Percentiles rank a stretch among this genome's conserved stretches.
Conservation (phyloP, 2,113 vertebrate genomes). For the Rhinopithecus roxellana region DNA sequence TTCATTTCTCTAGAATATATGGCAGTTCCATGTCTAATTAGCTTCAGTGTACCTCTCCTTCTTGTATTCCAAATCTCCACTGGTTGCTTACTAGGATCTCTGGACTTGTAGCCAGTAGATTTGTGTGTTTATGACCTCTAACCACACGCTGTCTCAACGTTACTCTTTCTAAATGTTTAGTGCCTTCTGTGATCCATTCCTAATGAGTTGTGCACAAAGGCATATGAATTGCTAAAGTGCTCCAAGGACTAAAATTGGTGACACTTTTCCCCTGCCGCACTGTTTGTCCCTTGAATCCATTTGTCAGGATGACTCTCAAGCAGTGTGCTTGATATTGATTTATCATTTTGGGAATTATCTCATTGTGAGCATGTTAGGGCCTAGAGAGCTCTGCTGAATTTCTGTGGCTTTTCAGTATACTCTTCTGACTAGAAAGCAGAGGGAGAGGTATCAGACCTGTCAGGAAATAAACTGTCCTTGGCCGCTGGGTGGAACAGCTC, state of each 20-base stretch:
- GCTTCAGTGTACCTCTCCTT: neutral
- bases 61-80: neutral
- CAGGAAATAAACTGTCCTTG: slow-evolving; percentile 49
- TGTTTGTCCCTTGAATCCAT: slow-evolving; percentile 4
- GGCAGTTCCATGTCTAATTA: too few relatives aligned
- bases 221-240: slow-evolving; percentile 26
- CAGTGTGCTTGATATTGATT: neutral
- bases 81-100: neutral
- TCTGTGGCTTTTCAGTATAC: neutral
- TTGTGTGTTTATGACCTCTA: neutral
- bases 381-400: neutral
- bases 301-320: neutral
- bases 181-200: neutral
- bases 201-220: neutral
- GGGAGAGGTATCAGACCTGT: slow-evolving; percentile 3
- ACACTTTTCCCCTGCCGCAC: slow-evolving; percentile 3
- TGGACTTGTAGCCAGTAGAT: neutral
- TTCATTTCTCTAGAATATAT: neutral
- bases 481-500: neutral
- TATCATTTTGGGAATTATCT: slow-evolving; percentile 11
- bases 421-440: neutral
- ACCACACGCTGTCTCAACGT: neutral
- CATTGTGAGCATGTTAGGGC: neutral
- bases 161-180: neutral
- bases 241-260: neutral